Evolutionary conservation across 1,140 invertebrate genomes (phyloP).

Genomic region (Zaprionus tsacasi): DNA sequence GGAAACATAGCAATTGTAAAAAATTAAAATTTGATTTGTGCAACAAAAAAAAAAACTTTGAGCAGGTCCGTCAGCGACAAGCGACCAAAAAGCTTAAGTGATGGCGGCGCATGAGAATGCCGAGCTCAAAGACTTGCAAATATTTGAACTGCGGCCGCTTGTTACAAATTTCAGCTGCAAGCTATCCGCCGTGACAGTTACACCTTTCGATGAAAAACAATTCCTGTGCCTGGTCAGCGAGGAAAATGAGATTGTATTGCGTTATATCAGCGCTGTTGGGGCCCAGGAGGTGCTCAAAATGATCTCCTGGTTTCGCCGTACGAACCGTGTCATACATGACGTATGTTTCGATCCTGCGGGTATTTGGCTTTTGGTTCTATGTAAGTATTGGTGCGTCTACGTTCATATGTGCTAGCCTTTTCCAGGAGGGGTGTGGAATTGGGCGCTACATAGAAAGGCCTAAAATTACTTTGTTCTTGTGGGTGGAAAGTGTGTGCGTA

Average conservation of each 20-base stretch:
- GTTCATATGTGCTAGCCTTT: background rate
- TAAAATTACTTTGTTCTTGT: slow-evolving; percentile 62
- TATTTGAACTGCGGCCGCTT: slow-evolving; percentile 78
- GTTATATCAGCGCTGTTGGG: slow-evolving; percentile 76
- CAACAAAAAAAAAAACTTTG: slow-evolving; percentile 41
- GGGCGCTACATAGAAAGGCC: slow-evolving; percentile 40
- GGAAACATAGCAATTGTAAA: slow-evolving; percentile 49
- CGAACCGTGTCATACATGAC: slow-evolving; percentile 86
- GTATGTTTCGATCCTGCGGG: slow-evolving; percentile 90
- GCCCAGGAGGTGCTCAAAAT: slow-evolving; percentile 86
- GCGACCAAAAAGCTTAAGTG: slow-evolving; percentile 39
- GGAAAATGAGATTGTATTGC: slow-evolving; percentile 82
- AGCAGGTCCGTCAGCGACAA: slow-evolving; percentile 32
- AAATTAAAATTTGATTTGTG: slow-evolving; percentile 53
- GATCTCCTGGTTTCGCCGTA: slow-evolving; percentile 88
- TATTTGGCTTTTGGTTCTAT: slow-evolving; percentile 88
- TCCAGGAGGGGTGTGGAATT: slow-evolving; percentile 9
- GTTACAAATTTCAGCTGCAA: slow-evolving; percentile 82
- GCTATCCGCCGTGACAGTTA: slow-evolving; percentile 72
- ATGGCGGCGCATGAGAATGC: slow-evolving; percentile 64
- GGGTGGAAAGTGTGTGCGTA: slow-evolving; percentile 21
- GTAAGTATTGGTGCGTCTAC: slow-evolving; percentile 76
- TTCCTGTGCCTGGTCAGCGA: slow-evolving; percentile 79
- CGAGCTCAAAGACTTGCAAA: slow-evolving; percentile 68
- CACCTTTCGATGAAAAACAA: slow-evolving; percentile 74